phyloP scores from a whole-genome alignment of 23 tunicate genomes.

The Botrylloides violaceus region DNA sequence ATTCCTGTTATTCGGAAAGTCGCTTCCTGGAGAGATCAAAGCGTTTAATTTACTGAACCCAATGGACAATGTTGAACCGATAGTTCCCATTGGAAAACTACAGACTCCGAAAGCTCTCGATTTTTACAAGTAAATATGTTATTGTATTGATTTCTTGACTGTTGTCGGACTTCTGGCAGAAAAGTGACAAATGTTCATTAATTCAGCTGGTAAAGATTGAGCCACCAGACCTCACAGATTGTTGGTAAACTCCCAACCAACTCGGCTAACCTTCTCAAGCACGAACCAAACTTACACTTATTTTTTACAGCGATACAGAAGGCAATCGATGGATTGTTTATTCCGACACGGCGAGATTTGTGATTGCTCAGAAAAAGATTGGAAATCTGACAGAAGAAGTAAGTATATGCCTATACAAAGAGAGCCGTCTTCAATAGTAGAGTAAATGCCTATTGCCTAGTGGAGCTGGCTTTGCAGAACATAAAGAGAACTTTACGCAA shows the following conservation, averaged over 20 bases:
- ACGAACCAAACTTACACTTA: no score
- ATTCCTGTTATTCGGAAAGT: conserved; percentile 23
- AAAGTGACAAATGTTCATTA: no score
- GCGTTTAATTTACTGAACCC: conserved; percentile 5
- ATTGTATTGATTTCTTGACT: no score
- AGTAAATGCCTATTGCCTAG: not conserved
- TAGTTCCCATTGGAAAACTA: conserved; percentile 15
- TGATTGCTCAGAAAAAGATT: conserved; percentile 12
- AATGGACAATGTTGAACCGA: not conserved
- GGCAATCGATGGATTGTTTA: conserved; percentile 24
- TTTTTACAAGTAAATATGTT: conserved; percentile 27
- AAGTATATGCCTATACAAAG: not conserved
- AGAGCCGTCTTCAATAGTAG: no score
- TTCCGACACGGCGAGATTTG: conserved; percentile 10
- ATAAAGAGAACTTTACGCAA: not conserved
- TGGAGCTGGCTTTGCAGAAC: not conserved
- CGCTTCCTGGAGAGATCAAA: conserved; percentile 23
- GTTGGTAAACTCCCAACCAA: no score
- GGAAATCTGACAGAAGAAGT: conserved; percentile 13
- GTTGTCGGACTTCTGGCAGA: no score
- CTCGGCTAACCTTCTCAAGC: no score
- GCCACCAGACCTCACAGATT: not conserved
- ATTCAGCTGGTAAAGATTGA: not conserved
- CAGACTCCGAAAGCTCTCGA: conserved; percentile 29
- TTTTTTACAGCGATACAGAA: conserved; percentile 3